phyloP scores from a whole-genome alignment of 2,888 invertebrate genomes.

The Idaea biselata region DNA sequence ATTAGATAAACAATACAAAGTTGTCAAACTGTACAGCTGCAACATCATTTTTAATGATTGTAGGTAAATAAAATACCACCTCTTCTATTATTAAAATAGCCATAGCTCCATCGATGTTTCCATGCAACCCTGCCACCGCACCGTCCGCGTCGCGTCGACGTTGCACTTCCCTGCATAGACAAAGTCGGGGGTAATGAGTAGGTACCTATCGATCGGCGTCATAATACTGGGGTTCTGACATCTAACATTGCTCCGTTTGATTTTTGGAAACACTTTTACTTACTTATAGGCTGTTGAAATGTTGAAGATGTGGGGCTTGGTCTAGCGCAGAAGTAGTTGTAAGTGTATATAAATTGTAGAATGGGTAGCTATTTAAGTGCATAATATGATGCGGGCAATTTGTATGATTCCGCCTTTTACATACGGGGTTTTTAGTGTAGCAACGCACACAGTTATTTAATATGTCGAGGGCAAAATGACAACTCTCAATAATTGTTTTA shows the following conservation, averaged over 20 bases:
- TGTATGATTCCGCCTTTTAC: too few relatives aligned
- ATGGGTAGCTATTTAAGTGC: too few relatives aligned
- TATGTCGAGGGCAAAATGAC: too few relatives aligned
- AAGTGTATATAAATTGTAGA: too few relatives aligned
- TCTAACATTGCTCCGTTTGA: neutral
- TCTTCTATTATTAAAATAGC: neutral
- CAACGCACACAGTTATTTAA: too few relatives aligned
- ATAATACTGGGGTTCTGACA: neutral
- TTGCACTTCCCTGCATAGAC: neutral
- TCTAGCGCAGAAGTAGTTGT: neutral
- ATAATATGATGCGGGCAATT: too few relatives aligned
- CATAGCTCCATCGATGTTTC: neutral
- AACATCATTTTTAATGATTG: too few relatives aligned
- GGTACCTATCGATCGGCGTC: neutral
- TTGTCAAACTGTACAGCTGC: too few relatives aligned
- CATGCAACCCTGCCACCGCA: neutral
- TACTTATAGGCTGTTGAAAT: neutral
- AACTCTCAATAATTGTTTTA: too few relatives aligned
- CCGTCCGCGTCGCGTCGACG: neutral
- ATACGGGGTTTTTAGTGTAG: too few relatives aligned
- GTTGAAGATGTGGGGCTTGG: neutral
- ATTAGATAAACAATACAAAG: too few relatives aligned
- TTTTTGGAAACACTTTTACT: neutral
- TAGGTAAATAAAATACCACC: too few relatives aligned
- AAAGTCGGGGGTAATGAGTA: neutral